Conservation (phyloP, 1,140 invertebrate genomes). For the Sinella curviseta region DNA sequence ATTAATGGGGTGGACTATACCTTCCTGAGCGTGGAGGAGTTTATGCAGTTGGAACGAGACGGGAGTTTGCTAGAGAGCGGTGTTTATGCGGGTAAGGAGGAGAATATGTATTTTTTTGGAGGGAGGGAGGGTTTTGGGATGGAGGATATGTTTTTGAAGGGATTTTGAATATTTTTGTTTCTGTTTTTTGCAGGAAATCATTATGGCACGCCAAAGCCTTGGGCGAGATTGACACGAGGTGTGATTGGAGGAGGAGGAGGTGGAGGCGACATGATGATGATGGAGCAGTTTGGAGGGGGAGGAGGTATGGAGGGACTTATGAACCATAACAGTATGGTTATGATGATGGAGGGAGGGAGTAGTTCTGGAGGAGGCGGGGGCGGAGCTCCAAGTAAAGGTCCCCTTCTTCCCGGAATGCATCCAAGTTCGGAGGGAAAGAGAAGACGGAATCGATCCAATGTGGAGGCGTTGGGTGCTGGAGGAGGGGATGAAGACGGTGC, state of each 20-base stretch:
- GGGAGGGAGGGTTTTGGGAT: neutral
- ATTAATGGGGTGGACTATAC: slow-evolving; percentile 69
- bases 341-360: slow-evolving; percentile 9
- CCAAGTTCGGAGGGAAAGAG: slow-evolving; percentile 63
- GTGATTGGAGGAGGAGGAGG: too few species aligned
- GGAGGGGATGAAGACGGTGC: slow-evolving; percentile 42
- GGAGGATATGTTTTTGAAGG: neutral
- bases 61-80: slow-evolving; percentile 69
- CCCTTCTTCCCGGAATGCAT: slow-evolving; percentile 59
- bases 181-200: slow-evolving; percentile 56
- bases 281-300: slow-evolving; percentile 29
- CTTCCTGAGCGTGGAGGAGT: slow-evolving; percentile 65
- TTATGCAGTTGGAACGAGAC: slow-evolving; percentile 63
- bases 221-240: slow-evolving; percentile 42
- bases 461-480: slow-evolving; percentile 55
- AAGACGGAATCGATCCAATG: slow-evolving; percentile 61
- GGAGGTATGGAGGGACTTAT: neutral
- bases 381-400: slow-evolving; percentile 43
- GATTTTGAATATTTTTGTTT: neutral
- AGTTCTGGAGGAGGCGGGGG: slow-evolving; percentile 34
- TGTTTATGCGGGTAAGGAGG: slow-evolving; percentile 63
- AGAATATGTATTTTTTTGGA: neutral
- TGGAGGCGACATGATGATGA: slow-evolving; percentile 37
- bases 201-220: slow-evolving; percentile 62
- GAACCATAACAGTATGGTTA: neutral